These are phyloP conservation scores for Lytechinus pictus DNA, from an alignment of 35 echinoderm and acorn worm species.

Conservation along the genomic window DNA sequence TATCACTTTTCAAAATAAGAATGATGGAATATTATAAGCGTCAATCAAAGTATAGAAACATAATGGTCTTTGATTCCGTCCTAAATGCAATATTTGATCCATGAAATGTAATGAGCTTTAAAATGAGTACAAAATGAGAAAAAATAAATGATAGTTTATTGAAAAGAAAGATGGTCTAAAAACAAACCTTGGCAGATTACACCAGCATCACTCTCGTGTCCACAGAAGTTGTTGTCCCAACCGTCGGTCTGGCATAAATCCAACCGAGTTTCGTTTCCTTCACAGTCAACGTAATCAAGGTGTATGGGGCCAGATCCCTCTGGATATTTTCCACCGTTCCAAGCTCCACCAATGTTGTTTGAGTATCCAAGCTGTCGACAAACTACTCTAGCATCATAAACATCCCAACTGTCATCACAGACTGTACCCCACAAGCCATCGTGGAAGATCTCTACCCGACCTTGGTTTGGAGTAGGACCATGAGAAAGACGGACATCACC, in stretches of 20 bases:
- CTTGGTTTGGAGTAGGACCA: not conserved
- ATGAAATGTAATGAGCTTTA: too few relatives aligned
- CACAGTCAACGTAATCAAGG: not conserved
- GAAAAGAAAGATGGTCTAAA: too few relatives aligned
- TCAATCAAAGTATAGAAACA: too few relatives aligned
- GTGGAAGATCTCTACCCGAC: not conserved
- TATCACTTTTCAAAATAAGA: too few relatives aligned
- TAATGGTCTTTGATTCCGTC: too few relatives aligned
- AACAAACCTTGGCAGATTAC: not conserved
- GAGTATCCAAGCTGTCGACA: conserved; percentile 9
- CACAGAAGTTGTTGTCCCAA: not conserved
- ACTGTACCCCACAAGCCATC: not conserved
- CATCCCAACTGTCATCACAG: not conserved
- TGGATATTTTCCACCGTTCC: not conserved
- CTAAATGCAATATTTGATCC: too few relatives aligned
- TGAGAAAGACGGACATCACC: not conserved
- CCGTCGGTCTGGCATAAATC: not conserved
- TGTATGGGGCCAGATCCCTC: not conserved
- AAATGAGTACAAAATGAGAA: too few relatives aligned
- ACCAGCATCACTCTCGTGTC: not conserved
- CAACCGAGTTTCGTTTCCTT: not conserved
- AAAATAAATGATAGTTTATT: too few relatives aligned
- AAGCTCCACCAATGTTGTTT: not conserved
- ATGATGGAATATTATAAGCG: too few relatives aligned
- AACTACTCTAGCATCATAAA: not conserved